Conservation (phyloP, 2,797 vertebrate genomes). For the Dromococcyx pavoninus region DNA sequence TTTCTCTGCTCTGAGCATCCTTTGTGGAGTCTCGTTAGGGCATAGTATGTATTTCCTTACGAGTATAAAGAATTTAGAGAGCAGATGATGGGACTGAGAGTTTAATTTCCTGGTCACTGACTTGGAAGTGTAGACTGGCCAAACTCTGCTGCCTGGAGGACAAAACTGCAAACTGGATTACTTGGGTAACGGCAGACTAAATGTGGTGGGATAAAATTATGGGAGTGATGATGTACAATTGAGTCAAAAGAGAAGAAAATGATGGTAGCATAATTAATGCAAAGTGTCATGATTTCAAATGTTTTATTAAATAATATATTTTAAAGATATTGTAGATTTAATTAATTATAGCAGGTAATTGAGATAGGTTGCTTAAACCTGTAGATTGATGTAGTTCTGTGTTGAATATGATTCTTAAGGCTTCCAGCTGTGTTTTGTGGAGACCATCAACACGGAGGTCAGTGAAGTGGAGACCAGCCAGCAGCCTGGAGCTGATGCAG, state of each 20-base stretch:
- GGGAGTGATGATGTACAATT: neutral
- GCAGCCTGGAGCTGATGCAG: neutral
- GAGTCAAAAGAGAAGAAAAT: neutral
- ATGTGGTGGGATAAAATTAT: neutral
- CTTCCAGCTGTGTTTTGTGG: neutral
- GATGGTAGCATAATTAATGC: neutral
- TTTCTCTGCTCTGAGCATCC: neutral
- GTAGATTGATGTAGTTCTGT: neutral
- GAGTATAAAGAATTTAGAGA: neutral
- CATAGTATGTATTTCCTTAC: neutral
- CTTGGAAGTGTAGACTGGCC: neutral
- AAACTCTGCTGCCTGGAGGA: neutral
- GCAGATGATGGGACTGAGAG: neutral
- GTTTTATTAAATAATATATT: neutral
- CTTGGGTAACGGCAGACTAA: neutral
- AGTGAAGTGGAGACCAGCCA: neutral
- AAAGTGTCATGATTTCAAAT: neutral
- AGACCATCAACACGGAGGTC: neutral
- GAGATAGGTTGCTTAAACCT: neutral
- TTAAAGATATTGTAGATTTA: neutral
- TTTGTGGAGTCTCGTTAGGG: neutral
- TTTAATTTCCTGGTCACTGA: neutral
- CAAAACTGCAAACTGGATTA: neutral
- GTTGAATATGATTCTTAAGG: neutral
- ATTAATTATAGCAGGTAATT: neutral